Base-by-base conservation (phyloP, 2,888 invertebrate genomes). In the Patella ulyssiponensis region DNA sequence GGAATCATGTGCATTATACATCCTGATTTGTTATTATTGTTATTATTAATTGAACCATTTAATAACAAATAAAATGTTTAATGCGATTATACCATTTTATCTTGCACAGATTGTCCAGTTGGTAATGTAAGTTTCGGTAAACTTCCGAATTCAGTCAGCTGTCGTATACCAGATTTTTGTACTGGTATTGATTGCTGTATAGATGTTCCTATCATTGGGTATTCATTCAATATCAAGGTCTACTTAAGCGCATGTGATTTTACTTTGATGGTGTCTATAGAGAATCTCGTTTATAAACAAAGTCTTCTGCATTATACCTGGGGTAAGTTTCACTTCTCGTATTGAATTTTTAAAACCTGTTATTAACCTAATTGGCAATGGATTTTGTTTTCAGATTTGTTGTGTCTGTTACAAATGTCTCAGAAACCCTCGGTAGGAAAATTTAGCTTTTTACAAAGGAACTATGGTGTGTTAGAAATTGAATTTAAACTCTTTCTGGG, bases 171-270 rank as follows among this genome's bases (percentile, higher is more conserved):
- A 2, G 80, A 80, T 69, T 81, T 81, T 77, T 87, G 86, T 54
- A 81, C 85, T 11, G 84, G 85, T 7, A 79, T 86, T 15, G 82
- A 85, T 20, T 86, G 86, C 74, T 86, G 86, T 80, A 71, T 84
- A n/a, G 75, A 81, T 71, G 79, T 82, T 64, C 80, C 84, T 44
- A 75, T 79, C 15, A 71, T 85, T 14, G 77, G 80, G 54, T 58
- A 81, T 33, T 73, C 82, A 12, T 82, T 87, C 70, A 80, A 81
- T 56, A 71, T 81, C 23, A 80, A 78, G 58, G 69, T 87, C 5
- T 78, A 80, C 33, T 69, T 87, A 23, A 82, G 85, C 72, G 82
- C 84, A 7, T 86, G 86, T 75, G 80, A 82, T 52, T 85, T 81
- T 72, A 77, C 69, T 7, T 79, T 86, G 12, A 72, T 77, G n/a